A percentile compares a stretch with the other conserved stretches of the same genome.
phyloP scores from a whole-genome alignment of 2,888 invertebrate species.

The Entomobrya multifasciata region DNA sequence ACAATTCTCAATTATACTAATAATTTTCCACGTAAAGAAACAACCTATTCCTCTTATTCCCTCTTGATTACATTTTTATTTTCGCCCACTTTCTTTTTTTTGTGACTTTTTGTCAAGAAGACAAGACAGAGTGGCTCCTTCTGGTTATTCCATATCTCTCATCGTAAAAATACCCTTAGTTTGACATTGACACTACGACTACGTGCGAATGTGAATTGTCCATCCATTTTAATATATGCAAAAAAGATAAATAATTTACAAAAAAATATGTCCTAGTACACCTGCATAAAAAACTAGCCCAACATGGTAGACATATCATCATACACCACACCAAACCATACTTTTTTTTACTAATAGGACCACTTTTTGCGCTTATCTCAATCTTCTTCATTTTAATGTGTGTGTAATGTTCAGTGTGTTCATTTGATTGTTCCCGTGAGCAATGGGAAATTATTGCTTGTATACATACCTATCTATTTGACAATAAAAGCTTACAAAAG shows the following conservation, averaged over 20 bases:
- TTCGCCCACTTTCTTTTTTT: constrained; percentile 25
- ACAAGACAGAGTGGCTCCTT: constrained; percentile 21
- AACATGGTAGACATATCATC: too few species aligned
- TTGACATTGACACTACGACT: background rate
- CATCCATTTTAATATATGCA: background rate
- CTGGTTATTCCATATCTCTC: background rate
- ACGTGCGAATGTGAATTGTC: background rate
- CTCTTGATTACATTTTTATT: background rate
- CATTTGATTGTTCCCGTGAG: constrained; percentile 13
- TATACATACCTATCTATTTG: background rate
- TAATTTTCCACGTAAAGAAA: too few species aligned
- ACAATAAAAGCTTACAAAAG: background rate
- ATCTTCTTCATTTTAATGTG: background rate
- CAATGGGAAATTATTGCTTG: background rate
- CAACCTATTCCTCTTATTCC: background rate
- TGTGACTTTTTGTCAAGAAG: background rate
- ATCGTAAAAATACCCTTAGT: background rate
- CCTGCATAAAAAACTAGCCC: too few species aligned
- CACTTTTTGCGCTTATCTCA: background rate
- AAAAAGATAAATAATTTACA: background rate
- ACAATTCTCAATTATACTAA: too few species aligned
- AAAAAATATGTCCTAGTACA: too few species aligned
- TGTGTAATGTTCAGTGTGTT: background rate
- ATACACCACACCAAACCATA: background rate
- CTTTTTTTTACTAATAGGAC: background rate